These are phyloP conservation scores for Mirounga angustirostris DNA, from an alignment of 2,113 vertebrate genomes.

Conservation along the genomic window DNA sequence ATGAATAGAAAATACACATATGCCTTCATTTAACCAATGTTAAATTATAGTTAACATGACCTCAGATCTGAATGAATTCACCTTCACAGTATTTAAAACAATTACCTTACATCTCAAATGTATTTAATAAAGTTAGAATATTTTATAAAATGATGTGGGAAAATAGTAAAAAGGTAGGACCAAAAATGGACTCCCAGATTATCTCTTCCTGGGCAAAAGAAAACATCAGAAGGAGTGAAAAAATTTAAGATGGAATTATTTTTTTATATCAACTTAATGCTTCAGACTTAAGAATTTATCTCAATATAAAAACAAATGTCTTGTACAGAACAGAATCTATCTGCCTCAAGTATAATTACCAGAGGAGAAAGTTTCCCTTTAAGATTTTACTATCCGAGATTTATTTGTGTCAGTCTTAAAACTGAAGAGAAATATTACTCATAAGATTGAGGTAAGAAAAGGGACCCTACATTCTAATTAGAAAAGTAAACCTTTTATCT, in stretches of 20 bases:
- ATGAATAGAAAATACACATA: background rate
- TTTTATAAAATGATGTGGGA: background rate
- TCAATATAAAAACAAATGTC: background rate
- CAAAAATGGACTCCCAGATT: background rate
- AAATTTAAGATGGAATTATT: background rate
- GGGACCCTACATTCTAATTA: background rate
- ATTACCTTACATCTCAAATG: background rate
- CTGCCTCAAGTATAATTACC: background rate
- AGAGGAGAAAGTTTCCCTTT: background rate
- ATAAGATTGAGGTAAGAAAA: conserved; percentile 17
- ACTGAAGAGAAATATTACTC: conserved; percentile 23
- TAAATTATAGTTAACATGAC: background rate
- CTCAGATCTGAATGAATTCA: background rate
- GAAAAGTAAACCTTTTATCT: conserved; percentile 51
- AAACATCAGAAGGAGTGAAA: background rate
- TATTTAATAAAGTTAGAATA: background rate
- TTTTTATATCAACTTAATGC: background rate
- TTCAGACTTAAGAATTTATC: background rate
- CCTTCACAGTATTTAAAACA: conserved; percentile 2
- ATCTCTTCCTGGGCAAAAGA: background rate
- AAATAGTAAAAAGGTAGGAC: background rate
- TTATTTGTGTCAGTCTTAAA: conserved; percentile 49
- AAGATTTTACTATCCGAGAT: background rate
- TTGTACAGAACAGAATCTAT: background rate
- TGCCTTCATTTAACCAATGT: background rate